phyloP scores from a whole-genome alignment of 2,888 invertebrate genomes.

The Scrobipalpa atriplicella region DNA sequence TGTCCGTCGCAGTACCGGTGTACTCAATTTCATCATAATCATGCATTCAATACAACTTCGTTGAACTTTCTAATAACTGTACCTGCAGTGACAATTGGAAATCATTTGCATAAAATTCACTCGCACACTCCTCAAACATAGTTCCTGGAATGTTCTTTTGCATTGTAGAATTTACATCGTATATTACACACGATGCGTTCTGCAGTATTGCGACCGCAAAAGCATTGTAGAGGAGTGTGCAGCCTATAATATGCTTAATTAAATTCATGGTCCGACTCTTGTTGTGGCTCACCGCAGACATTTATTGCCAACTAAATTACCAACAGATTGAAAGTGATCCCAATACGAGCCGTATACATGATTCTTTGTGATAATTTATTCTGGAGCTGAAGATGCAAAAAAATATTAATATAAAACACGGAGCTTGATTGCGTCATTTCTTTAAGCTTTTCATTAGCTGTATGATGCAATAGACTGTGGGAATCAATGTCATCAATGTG shows the following conservation, averaged over 20 bases:
- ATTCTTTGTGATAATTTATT: constrained; percentile 8
- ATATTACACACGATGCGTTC: constrained; percentile 36
- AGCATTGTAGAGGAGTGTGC: constrained; percentile 18
- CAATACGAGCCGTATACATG: constrained; percentile 9
- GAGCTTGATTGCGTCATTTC: background rate
- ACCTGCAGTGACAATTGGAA: constrained; percentile 34
- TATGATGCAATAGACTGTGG: constrained; percentile 25
- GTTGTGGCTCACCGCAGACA: constrained; percentile 55
- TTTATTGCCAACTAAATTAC: constrained; percentile 53
- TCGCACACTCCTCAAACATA: constrained; percentile 40
- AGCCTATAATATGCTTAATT: constrained; percentile 54
- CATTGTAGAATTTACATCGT: constrained; percentile 42
- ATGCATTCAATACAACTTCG: background rate
- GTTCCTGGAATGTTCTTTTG: constrained; percentile 36
- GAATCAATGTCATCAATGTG: constrained; percentile 11
- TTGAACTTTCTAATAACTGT: constrained; percentile 19
- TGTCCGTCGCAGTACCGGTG: background rate
- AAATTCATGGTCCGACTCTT: constrained; percentile 54
- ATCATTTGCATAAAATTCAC: constrained; percentile 46
- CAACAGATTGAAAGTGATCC: constrained; percentile 44
- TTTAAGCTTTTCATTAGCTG: constrained; percentile 12
- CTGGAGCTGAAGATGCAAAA: background rate
- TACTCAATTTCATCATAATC: background rate
- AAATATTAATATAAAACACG: background rate
- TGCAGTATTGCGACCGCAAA: constrained; percentile 50